phyloP scores from a whole-genome alignment of 2,888 invertebrate species.

The Monochamus alternatus region DNA sequence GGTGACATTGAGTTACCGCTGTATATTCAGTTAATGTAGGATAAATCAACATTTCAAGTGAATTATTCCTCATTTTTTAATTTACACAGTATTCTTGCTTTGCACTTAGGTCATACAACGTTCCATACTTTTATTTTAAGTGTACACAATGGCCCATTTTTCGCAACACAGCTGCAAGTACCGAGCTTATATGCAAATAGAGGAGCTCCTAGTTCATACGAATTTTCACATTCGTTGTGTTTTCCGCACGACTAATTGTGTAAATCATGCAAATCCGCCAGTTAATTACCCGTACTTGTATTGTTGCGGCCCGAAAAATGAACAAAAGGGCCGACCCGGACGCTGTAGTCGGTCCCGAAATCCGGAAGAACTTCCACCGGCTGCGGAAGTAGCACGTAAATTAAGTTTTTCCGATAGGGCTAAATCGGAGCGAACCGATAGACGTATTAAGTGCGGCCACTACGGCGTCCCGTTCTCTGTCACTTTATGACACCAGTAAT shows the following conservation, averaged over 20 bases:
- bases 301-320: conserved; percentile 51
- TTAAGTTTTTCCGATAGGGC: conserved; percentile 55
- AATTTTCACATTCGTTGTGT: conserved; percentile 65
- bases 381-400: conserved; percentile 55
- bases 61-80: no score
- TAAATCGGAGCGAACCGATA: conserved; percentile 26
- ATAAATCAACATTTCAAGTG: no score
- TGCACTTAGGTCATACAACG: no score
- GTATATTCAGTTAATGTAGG: no score
- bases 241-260: conserved; percentile 67
- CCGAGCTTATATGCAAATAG: neutral
- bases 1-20: no score
- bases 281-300: conserved; percentile 65
- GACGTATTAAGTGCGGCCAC: conserved; percentile 20
- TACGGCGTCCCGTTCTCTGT: conserved; percentile 38
- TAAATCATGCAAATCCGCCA: conserved; percentile 69
- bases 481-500: conserved; percentile 48
- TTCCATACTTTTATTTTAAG: no score
- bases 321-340: conserved; percentile 34
- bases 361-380: conserved; percentile 46
- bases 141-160: no score
- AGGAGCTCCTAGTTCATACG: conserved; percentile 61
- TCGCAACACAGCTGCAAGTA: neutral
- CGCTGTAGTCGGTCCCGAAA: conserved; percentile 32
- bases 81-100: no score